Evolutionary conservation across 2,888 invertebrate species (phyloP).

Genomic region (Nemapogon koenigi): DNA sequence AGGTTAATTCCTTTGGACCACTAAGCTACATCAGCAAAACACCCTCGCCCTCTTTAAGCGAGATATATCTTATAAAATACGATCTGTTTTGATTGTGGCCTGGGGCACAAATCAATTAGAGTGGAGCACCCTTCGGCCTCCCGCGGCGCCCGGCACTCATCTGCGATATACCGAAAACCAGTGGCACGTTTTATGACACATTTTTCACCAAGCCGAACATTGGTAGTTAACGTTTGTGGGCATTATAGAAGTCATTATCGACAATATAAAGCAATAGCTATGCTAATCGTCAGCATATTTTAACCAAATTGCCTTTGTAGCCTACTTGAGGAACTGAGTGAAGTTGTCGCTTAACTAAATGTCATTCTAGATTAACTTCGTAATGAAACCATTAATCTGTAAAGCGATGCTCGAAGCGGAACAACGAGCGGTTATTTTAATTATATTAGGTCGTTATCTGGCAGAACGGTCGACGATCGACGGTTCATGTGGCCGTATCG

Average conservation of each 20-base stretch:
- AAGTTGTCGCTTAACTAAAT: too few relatives aligned
- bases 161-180: slow-evolving; percentile 50
- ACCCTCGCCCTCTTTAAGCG: slow-evolving; percentile 40
- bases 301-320: slow-evolving; percentile 5
- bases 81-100: slow-evolving; percentile 68
- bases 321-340: too few relatives aligned
- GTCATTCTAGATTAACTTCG: slow-evolving; percentile 2
- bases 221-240: slow-evolving; percentile 56
- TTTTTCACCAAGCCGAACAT: slow-evolving; percentile 46
- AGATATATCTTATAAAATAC: slow-evolving; percentile 64
- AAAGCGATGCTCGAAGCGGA: slow-evolving; percentile 3
- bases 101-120: slow-evolving; percentile 67
- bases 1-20: too few relatives aligned
- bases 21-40: slow-evolving; percentile 21
- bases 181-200: slow-evolving; percentile 64
- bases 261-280: slow-evolving; percentile 6
- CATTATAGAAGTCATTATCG: slow-evolving; percentile 53
- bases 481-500: slow-evolving; percentile 35
- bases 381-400: slow-evolving; percentile 7
- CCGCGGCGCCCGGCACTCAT: slow-evolving; percentile 31
- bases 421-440: slow-evolving; percentile 8
- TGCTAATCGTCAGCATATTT: slow-evolving; percentile 7
- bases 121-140: slow-evolving; percentile 35
- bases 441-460: slow-evolving; percentile 8
- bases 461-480: slow-evolving; percentile 5